Evolutionary conservation across 1,140 invertebrate species (phyloP).

Genomic region (Holotrichia oblita): DNA sequence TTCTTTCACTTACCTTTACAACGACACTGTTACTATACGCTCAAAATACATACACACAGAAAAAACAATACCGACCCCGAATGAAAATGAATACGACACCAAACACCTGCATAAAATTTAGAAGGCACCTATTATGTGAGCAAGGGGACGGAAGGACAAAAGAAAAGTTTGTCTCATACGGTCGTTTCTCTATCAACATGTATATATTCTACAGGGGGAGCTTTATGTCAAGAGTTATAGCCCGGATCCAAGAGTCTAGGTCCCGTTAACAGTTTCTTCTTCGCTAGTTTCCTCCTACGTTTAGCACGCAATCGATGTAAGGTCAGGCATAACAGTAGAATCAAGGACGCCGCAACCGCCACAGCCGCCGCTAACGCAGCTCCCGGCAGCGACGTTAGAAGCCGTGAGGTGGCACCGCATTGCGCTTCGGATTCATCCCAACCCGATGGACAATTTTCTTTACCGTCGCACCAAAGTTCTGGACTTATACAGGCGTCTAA

Average conservation of each 20-base stretch:
- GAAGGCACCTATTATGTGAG: slow-evolving; percentile 57
- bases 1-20: no score
- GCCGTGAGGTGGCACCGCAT: slow-evolving; percentile 67
- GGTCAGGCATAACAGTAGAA: slow-evolving; percentile 64
- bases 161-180: slow-evolving; percentile 69
- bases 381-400: slow-evolving; percentile 60
- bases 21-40: no score
- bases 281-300: slow-evolving; percentile 62
- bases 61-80: no score
- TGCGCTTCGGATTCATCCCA: slow-evolving; percentile 81
- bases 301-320: slow-evolving; percentile 58
- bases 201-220: slow-evolving; percentile 88
- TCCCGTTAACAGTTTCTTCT: slow-evolving; percentile 66
- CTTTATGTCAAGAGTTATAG: slow-evolving; percentile 79
- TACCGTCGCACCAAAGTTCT: slow-evolving; percentile 88
- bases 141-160: slow-evolving; percentile 60
- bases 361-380: slow-evolving; percentile 67
- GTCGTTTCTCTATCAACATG: slow-evolving; percentile 89
- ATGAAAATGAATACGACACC: slow-evolving; percentile 36
- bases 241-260: slow-evolving; percentile 55
- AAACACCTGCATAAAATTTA: slow-evolving; percentile 45
- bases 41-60: no score
- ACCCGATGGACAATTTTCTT: slow-evolving; percentile 83
- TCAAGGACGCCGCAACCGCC: slow-evolving; percentile 65
- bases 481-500: slow-evolving; percentile 88